phyloP scores from a whole-genome alignment of 2,888 invertebrate genomes.

The Lasiommata megera region DNA sequence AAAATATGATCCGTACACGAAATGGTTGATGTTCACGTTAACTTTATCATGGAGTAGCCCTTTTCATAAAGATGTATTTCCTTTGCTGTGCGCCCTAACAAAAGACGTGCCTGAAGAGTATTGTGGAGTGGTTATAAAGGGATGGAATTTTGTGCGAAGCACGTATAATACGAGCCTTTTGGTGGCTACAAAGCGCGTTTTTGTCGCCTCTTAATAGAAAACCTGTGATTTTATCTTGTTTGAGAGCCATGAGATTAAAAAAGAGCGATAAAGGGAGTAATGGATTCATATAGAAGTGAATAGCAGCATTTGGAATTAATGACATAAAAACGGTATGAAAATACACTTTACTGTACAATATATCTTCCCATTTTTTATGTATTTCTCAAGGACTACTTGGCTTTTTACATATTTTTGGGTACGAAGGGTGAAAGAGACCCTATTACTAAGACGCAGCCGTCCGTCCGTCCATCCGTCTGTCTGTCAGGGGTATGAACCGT shows the following conservation, averaged over 20 bases:
- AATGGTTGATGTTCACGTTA: conserved; percentile 48
- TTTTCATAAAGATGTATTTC: conserved; percentile 70
- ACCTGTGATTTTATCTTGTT: conserved; percentile 28
- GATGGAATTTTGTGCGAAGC: conserved; percentile 21
- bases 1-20: conserved; percentile 75
- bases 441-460: too few relatives aligned
- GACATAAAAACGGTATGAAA: too few relatives aligned
- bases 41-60: conserved; percentile 56
- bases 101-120: conserved; percentile 26
- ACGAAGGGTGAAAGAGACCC: too few relatives aligned
- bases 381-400: too few relatives aligned
- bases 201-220: conserved; percentile 13
- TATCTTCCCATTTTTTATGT: too few relatives aligned
- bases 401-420: too few relatives aligned
- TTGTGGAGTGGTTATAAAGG: conserved; percentile 30
- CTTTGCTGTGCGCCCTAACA: conserved; percentile 46
- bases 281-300: too few relatives aligned
- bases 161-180: conserved; percentile 14
- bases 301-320: too few relatives aligned
- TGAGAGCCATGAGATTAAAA: not conserved
- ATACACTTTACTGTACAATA: too few relatives aligned
- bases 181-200: conserved; percentile 8
- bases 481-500: too few relatives aligned
- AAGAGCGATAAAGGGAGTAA: not conserved
- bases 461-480: too few relatives aligned